These are phyloP conservation scores for Ailuropoda melanoleuca DNA, from an alignment of 2,113 vertebrate genomes.

Conservation along the genomic window DNA sequence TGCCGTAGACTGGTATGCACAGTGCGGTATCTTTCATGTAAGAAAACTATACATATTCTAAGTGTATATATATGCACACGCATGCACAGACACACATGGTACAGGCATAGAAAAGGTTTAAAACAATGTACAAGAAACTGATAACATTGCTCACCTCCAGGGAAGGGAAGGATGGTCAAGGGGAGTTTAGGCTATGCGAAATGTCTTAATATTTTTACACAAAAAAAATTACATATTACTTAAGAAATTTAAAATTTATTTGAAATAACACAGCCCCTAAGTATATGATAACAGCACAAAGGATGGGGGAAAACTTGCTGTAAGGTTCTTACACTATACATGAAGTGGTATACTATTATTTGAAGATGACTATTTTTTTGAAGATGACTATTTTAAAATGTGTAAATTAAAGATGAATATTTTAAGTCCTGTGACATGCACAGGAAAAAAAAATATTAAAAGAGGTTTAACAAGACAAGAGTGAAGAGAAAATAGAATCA, in stretches of 20 bases:
- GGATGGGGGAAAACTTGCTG: not conserved
- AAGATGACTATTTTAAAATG: not conserved
- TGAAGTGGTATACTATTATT: not conserved
- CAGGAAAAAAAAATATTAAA: not conserved
- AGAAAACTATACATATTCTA: not conserved
- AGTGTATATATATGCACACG: rapidly evolving
- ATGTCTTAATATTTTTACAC: not conserved
- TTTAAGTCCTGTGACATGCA: not conserved
- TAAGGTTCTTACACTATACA: not conserved
- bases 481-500: not conserved
- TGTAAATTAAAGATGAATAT: not conserved
- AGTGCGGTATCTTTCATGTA: not conserved
- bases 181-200: not conserved
- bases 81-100: not conserved
- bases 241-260: not conserved
- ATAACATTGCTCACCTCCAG: not conserved
- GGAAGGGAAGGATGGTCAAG: not conserved
- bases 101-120: not conserved
- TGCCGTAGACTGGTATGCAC: not conserved
- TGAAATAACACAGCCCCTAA: not conserved
- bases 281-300: not conserved
- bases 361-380: not conserved
- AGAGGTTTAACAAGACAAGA: not conserved
- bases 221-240: not conserved
- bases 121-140: not conserved